Base-by-base conservation (phyloP, 1,140 invertebrate genomes). In the Drosophila sp. region DNA sequence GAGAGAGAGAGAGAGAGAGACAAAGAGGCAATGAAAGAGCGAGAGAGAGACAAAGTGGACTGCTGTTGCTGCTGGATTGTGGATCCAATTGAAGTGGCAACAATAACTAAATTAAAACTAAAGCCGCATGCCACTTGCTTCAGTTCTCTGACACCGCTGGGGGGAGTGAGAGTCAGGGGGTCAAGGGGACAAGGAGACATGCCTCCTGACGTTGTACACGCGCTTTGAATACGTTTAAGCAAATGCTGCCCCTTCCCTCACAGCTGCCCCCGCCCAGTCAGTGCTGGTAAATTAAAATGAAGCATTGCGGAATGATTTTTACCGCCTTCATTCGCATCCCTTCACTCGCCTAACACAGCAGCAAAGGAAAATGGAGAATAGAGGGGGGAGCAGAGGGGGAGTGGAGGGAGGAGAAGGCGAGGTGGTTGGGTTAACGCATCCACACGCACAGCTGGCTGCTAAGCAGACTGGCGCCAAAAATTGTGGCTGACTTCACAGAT, bases 401-500 rank as follows among this genome's bases (percentile, higher is more conserved):
- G 18, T 21, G 21, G 9, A 7, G 0, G 1, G 18, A 14, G 4
- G 40, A n/a, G 13, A 11, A 21, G 9, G 36, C 1, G 13, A 53
- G 56, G 29, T 5, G 50, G 50, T 40, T 71, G 40, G 63, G 80
- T 78, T 78, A 76, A 87, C 82, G 78, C 78, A 87, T 81, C 82
- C 64, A 65, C 82, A 82, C 83, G 72, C 79, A 82, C 83, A 89
- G 83, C 83, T 89, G 83, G 79, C 83, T 61, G 69, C 67, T 69
- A 76, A 89, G 82, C 83, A 82, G 83, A 89, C 83, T 87, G 83
- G 83, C 83, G 83, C 83, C 83, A 89, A 83, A 82, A 82, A 89
- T 72, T 89, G 83, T 80, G 83, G 83, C 81, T 87, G 81, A 81
- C 82, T 86, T 81, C 75, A 86, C 83, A 77, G 78, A 89, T 87